Conservation (phyloP, 2,113 vertebrate species). For the Hyla sarda region DNA sequence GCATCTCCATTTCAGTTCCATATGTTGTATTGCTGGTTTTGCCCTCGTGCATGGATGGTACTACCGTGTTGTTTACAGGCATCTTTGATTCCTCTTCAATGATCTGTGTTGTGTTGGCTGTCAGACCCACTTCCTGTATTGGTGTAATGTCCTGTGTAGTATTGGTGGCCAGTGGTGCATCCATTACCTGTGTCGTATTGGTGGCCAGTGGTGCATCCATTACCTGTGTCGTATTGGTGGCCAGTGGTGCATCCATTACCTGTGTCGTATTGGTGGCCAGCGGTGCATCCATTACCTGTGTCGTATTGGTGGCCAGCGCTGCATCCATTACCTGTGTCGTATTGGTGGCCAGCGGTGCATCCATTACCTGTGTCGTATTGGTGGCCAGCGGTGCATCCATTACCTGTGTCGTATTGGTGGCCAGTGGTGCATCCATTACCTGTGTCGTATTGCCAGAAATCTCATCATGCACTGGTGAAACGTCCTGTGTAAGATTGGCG, state of each 20-base stretch:
- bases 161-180: background rate
- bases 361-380: background rate
- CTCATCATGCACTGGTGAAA: background rate
- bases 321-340: background rate
- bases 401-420: constrained; percentile 2
- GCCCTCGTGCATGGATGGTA: background rate
- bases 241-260: background rate
- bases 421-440: too few species aligned
- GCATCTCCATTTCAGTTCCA: background rate
- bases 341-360: background rate
- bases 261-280: background rate
- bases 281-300: background rate
- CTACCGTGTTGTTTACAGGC: background rate
- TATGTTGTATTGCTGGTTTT: background rate
- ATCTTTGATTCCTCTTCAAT: background rate
- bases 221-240: background rate
- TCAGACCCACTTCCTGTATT: background rate
- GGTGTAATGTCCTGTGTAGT: background rate
- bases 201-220: background rate
- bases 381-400: background rate
- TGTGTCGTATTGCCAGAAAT: background rate
- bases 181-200: background rate
- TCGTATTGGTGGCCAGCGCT: background rate
- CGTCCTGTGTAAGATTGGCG: background rate
- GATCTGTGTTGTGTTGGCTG: background rate